Evolutionary conservation across 92 coral and sea anemone species (phyloP).

Genomic region (Metridium senile): DNA sequence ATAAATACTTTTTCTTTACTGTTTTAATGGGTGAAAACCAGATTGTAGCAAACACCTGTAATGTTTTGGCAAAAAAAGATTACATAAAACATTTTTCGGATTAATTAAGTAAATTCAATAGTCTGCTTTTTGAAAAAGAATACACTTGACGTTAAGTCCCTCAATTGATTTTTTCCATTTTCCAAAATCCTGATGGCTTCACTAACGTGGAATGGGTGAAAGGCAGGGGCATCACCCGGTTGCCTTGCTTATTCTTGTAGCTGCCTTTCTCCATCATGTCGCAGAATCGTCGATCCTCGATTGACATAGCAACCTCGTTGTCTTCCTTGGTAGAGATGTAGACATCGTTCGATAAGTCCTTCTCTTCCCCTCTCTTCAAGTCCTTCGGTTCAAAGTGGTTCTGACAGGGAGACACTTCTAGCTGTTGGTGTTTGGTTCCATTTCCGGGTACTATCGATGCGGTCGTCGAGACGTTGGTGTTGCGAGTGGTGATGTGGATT

Average conservation of each 20-base stretch:
- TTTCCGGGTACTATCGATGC: background rate
- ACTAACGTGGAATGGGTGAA: no score
- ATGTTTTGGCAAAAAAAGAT: no score
- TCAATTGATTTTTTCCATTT: no score
- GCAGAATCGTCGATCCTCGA: constrained; percentile 13
- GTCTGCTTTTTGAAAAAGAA: no score
- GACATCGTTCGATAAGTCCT: background rate
- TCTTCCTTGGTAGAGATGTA: constrained; percentile 6
- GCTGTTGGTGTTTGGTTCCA: background rate
- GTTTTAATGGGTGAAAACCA: no score
- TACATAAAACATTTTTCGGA: no score
- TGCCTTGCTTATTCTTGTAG: constrained; percentile 57
- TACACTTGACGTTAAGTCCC: no score
- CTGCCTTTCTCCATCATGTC: constrained; percentile 52
- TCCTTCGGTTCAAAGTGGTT: constrained; percentile 22
- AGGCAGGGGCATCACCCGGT: constrained; percentile 74
- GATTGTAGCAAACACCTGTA: no score
- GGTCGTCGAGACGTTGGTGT: constrained; percentile 10
- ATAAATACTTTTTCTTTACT: no score
- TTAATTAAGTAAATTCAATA: no score
- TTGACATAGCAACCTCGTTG: constrained; percentile 17
- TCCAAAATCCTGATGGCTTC: no score
- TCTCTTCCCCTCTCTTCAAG: background rate
- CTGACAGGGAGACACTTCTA: constrained; percentile 7
- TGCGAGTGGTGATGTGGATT: constrained; percentile 19